Evolutionary conservation across 2,113 vertebrate genomes (phyloP), one percentile per base, ranked within the genome.

Genomic region (Rafetus swinhoei): DNA sequence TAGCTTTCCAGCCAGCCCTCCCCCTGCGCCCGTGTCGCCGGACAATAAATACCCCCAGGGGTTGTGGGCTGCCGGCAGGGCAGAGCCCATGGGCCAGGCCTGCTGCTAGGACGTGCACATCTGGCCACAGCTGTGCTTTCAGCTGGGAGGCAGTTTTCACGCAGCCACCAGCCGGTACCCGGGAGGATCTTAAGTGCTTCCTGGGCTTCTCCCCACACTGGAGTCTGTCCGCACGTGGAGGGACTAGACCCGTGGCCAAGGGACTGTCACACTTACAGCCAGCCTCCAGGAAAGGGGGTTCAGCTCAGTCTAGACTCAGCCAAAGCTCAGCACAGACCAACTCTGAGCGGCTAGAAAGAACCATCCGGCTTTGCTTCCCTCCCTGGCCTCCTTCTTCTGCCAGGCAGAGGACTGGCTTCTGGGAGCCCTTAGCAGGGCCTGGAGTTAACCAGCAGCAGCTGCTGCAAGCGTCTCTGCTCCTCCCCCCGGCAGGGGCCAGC

Each of bases 111-210:
- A 32, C 57, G 9, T 2, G 10, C 56, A 74, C 86, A 14, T 53
- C 79, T 27, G 1, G 52, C 21, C 0, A 0, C 18, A 22, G 0
- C 94, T 84, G 1, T 11, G 3, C 0, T 1, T 9, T 52, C 2
- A 7, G 32, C 5, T 13, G 3, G 1, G 27, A 69, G 81, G 55
- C 1, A 1, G 54, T 0, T 79, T 0, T 0, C 22, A 50, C 82
- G 54, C n/a, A n/a, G n/a, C n/a, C n/a, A n/a, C n/a, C 1, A 19
- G 39, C 39, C 5, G 39, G 39, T 3, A 45, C 39, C 39, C 39
- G 39, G 3, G 39, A 45, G 39, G 39, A 5, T 4, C 39, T 45
- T 45, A 45, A 5, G 9, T 35, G 32, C 32, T 10, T 35, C 32
- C 65, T 35, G 19, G n/a, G 16, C 74, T 25, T 50, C 50, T 18